A percentile compares a stretch with the other conserved stretches of the same genome.
phyloP scores from a whole-genome alignment of 1,140 invertebrate genomes.

The Hestina assimilis region DNA sequence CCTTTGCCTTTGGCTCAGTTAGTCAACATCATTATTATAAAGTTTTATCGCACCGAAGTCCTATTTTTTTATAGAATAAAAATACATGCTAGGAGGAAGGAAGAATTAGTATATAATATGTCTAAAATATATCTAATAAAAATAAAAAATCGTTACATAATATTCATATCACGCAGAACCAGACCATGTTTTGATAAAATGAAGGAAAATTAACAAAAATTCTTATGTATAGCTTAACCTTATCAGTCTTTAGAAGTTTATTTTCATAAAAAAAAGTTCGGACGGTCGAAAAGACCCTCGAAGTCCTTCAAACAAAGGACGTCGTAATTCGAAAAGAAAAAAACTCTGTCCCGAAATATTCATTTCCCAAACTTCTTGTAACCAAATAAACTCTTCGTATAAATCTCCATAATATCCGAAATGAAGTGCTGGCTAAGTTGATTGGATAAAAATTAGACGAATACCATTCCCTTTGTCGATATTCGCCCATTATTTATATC shows the following conservation, averaged over 20 bases:
- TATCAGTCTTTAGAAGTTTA: constrained; percentile 16
- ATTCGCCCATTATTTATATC: background rate
- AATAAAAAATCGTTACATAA: background rate
- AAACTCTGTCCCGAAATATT: constrained; percentile 14
- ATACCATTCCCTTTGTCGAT: constrained; percentile 6
- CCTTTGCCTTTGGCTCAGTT: background rate
- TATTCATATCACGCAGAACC: background rate
- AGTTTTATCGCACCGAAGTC: too few relatives aligned
- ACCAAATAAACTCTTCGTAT: constrained; percentile 26
- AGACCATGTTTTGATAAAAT: background rate
- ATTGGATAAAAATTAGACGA: constrained; percentile 23
- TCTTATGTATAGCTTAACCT: constrained; percentile 4
- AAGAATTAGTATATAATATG: background rate
- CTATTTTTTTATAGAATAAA: too few relatives aligned
- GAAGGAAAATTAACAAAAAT: background rate
- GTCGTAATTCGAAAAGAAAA: constrained; percentile 5
- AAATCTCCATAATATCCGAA: constrained; percentile 22
- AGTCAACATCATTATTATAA: background rate
- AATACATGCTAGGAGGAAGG: too few relatives aligned
- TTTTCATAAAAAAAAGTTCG: constrained; percentile 22
- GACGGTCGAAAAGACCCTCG: constrained; percentile 8
- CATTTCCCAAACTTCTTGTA: constrained; percentile 22
- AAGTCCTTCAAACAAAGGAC: constrained; percentile 19
- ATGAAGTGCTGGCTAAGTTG: constrained; percentile 14
- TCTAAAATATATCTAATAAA: background rate